A percentile compares a stretch with the other conserved stretches of the same genome.
Conservation (phyloP, 2,888 invertebrate genomes). For the Clostera curtula region DNA sequence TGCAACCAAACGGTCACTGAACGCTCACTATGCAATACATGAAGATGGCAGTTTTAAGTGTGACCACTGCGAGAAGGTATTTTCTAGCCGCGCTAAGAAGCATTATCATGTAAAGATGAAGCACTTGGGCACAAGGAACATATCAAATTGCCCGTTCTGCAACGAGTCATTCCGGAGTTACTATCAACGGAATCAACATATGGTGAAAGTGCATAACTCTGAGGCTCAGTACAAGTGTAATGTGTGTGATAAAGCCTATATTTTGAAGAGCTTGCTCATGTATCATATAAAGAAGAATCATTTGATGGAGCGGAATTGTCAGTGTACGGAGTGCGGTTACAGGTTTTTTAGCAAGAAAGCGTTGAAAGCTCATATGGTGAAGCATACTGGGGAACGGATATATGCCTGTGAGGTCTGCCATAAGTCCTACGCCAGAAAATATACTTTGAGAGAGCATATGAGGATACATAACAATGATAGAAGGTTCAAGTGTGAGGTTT, state of each 20-base stretch:
- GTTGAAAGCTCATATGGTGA: slow-evolving; percentile 42
- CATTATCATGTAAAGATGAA: slow-evolving; percentile 57
- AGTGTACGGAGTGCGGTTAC: slow-evolving; percentile 66
- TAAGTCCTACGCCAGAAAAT: slow-evolving; percentile 27
- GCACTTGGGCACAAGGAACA: slow-evolving; percentile 50
- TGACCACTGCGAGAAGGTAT: slow-evolving; percentile 54
- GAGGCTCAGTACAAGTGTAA: slow-evolving; percentile 62
- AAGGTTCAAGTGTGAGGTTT: slow-evolving; percentile 49
- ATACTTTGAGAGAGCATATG: slow-evolving; percentile 62
- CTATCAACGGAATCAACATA: slow-evolving; percentile 57
- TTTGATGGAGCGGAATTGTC: slow-evolving; percentile 62
- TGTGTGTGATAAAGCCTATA: slow-evolving; percentile 45
- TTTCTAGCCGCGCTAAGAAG: slow-evolving; percentile 41
- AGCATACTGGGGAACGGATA: slow-evolving; percentile 36
- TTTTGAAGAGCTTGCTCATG: slow-evolving; percentile 53
- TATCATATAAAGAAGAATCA: slow-evolving; percentile 60
- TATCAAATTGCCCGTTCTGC: slow-evolving; percentile 57
- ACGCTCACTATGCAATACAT: slow-evolving; percentile 45
- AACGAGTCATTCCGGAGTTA: slow-evolving; percentile 53
- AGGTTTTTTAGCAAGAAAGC: slow-evolving; percentile 71
- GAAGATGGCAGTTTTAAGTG: slow-evolving; percentile 54
- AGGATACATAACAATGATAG: slow-evolving; percentile 59
- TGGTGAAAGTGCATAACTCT: slow-evolving; percentile 55
- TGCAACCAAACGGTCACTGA: slow-evolving; percentile 47
- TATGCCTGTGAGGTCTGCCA: slow-evolving; percentile 53